Conservation (phyloP, 2,113 vertebrate genomes). For the Cranoglanis bouderius region DNA sequence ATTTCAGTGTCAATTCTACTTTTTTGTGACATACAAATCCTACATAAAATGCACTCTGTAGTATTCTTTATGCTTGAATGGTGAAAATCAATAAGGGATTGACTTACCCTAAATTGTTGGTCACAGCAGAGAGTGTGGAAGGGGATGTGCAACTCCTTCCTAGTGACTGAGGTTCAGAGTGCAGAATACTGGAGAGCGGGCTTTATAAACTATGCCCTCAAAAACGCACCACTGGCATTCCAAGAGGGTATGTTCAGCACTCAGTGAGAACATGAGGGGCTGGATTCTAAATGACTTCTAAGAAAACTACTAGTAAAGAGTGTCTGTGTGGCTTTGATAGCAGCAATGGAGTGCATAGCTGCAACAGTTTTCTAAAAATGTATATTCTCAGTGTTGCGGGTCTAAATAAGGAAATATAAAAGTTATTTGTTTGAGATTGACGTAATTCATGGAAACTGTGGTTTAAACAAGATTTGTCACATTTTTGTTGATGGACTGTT, state of each 20-base stretch:
- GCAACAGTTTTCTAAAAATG: no score
- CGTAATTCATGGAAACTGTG: neutral
- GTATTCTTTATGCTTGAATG: slow-evolving; percentile 48
- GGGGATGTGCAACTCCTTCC: slow-evolving; percentile 60
- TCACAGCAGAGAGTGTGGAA: slow-evolving; percentile 37
- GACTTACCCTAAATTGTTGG: slow-evolving; percentile 62
- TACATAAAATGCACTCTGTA: slow-evolving; percentile 55
- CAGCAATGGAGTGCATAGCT: neutral
- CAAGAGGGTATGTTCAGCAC: slow-evolving; percentile 12
- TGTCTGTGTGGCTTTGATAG: neutral
- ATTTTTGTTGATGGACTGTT: neutral
- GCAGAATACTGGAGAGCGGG: slow-evolving; percentile 26
- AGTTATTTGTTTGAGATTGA: neutral
- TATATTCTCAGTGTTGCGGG: neutral
- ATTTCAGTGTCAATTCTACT: slow-evolving; percentile 49
- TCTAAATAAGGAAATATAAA: neutral
- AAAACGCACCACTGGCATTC: slow-evolving; percentile 43
- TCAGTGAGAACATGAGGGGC: neutral
- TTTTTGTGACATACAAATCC: slow-evolving; percentile 60
- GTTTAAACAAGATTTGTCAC: neutral
- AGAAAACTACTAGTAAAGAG: neutral
- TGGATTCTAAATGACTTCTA: neutral
- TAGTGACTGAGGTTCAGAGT: slow-evolving; percentile 54
- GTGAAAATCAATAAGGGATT: slow-evolving; percentile 55
- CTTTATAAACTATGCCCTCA: slow-evolving; percentile 49